These are phyloP conservation scores for Stenodema calcarata DNA, from an alignment of 2,888 invertebrate genomes.

Conservation along the genomic window DNA sequence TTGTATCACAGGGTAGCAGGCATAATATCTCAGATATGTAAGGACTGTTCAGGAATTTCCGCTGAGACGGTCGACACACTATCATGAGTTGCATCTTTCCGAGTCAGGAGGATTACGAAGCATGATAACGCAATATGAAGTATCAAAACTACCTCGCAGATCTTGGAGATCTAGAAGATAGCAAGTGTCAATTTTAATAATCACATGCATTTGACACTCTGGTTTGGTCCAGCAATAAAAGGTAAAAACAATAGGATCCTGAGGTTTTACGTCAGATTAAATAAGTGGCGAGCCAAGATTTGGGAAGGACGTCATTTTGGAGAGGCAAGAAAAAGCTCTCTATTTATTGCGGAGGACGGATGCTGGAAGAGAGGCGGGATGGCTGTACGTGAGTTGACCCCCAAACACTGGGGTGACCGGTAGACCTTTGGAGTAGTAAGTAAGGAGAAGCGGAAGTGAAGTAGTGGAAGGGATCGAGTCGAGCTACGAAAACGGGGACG, in stretches of 20 bases:
- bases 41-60: too few species aligned
- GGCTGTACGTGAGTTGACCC: not conserved
- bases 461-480: not conserved
- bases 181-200: too few species aligned
- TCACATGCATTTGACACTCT: too few species aligned
- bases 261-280: constrained; percentile 19
- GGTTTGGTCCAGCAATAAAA: too few species aligned
- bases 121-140: too few species aligned
- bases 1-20: too few species aligned
- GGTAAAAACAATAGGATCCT: not conserved
- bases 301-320: constrained; percentile 10
- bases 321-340: constrained; percentile 8
- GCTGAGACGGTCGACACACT: too few species aligned
- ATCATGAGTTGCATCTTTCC: too few species aligned
- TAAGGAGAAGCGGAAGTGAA: not conserved
- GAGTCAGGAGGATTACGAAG: too few species aligned
- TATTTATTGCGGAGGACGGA: constrained; percentile 1
- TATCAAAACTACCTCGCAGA: too few species aligned
- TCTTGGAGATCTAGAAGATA: too few species aligned
- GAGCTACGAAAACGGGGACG: not conserved
- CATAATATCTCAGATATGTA: too few species aligned
- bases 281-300: constrained; percentile 25
- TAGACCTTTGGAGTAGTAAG: not conserved
- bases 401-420: not conserved
- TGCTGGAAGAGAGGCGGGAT: not conserved